Conservation (phyloP, 2,113 vertebrate species). For the Lasiurus borealis region DNA sequence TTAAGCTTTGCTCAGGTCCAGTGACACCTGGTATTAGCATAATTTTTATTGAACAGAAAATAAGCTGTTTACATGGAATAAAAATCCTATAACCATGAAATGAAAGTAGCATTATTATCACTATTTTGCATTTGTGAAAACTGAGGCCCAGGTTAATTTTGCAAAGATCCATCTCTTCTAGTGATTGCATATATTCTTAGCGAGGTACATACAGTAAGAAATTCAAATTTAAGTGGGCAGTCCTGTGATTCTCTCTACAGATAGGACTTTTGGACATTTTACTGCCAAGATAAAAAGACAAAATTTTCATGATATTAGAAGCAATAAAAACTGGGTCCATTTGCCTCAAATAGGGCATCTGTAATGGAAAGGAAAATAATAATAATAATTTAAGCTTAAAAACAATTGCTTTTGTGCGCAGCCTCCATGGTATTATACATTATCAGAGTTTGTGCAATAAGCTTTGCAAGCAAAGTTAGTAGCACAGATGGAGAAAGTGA, state of each 20-base stretch:
- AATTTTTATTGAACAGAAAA: constrained; percentile 37
- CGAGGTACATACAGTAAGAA: neutral
- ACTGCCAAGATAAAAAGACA: neutral
- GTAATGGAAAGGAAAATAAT: neutral
- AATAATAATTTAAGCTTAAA: neutral
- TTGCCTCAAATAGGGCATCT: neutral
- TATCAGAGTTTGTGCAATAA: neutral
- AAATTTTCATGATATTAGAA: neutral
- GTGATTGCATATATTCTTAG: neutral
- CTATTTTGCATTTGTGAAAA: constrained; percentile 9
- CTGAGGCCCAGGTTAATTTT: constrained; percentile 8
- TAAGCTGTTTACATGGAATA: neutral
- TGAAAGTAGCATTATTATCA: neutral
- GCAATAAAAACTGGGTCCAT: neutral
- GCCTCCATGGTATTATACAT: neutral
- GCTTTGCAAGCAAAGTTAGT: neutral
- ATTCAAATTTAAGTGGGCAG: neutral
- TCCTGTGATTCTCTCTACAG: neutral
- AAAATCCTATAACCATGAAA: neutral
- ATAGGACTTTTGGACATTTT: neutral
- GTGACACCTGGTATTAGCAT: neutral
- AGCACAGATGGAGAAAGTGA: neutral
- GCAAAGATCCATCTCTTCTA: neutral
- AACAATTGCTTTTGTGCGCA: neutral
- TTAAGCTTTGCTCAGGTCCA: neutral